These are phyloP conservation scores for Spilosoma lubricipeda DNA, from an alignment of 2,888 invertebrate genomes.

Conservation along the genomic window DNA sequence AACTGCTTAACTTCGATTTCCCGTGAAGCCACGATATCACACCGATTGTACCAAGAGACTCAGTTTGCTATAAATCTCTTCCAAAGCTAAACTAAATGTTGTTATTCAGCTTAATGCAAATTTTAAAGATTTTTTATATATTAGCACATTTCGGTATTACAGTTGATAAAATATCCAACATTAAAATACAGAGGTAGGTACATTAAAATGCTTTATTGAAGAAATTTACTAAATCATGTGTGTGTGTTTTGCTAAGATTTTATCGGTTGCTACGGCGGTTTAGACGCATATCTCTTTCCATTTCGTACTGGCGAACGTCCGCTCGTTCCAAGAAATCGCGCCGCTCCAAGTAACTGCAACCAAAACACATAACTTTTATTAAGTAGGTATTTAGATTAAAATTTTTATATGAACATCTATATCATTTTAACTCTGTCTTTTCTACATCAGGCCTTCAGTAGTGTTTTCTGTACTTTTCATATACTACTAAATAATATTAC, in stretches of 20 bases:
- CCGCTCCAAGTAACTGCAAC: conserved; percentile 92
- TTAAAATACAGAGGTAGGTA: not conserved
- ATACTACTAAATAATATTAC: no score
- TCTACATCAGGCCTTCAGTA: not conserved
- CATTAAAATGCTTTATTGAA: conserved; percentile 11
- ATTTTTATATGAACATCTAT: not conserved
- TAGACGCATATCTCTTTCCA: conserved; percentile 92
- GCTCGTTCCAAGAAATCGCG: conserved; percentile 96
- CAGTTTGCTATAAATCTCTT: no score
- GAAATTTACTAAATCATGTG: conserved; percentile 15
- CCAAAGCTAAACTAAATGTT: no score
- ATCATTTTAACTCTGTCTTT: not conserved
- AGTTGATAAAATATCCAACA: not conserved
- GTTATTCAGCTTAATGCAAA: no score
- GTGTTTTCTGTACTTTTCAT: not conserved
- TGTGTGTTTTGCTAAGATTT: conserved; percentile 30
- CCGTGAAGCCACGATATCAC: no score
- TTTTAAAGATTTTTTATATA: not conserved
- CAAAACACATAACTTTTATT: conserved; percentile 26
- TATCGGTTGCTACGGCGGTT: conserved; percentile 88
- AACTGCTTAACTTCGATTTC: no score
- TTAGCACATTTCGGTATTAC: not conserved
- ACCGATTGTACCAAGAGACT: no score
- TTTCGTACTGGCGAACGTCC: conserved; percentile 96
- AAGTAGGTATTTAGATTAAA: not conserved